A percentile compares a stretch with the other conserved stretches of the same genome.
phyloP scores from a whole-genome alignment of 37 sponge, comb jelly and placozoan genomes.

The Aplysina aerophoba region DNA sequence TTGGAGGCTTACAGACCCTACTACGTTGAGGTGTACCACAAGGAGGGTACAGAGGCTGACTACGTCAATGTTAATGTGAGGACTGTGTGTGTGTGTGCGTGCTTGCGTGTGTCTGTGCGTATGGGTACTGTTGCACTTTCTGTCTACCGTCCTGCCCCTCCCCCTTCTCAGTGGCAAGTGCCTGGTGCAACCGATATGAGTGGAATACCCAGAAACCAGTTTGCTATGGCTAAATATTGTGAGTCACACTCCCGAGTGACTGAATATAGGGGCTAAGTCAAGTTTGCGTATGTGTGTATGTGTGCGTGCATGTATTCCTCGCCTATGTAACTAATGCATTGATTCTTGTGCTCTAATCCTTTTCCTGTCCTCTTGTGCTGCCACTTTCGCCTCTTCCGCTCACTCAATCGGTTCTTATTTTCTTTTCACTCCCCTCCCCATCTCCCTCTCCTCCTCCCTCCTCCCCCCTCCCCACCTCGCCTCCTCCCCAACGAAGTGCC shows the following conservation, averaged over 20 bases:
- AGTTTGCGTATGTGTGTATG: background rate
- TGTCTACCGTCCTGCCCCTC: no score
- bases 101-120: background rate
- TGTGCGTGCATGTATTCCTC: no score
- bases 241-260: background rate
- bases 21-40: conserved; percentile 40
- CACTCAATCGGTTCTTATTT: no score
- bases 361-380: no score
- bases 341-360: no score
- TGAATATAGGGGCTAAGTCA: no score
- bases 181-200: background rate
- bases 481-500: background rate
- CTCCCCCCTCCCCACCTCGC: no score
- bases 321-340: no score
- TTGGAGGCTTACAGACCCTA: conserved; percentile 31
- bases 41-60: conserved; percentile 35
- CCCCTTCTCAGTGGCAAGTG: conserved; percentile 24
- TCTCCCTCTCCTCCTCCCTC: no score
- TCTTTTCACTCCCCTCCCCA: no score
- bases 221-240: conserved; percentile 29
- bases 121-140: no score
- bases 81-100: background rate
- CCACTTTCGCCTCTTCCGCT: no score
- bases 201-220: conserved; percentile 14
- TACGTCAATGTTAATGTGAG: conserved; percentile 35